These are phyloP conservation scores for Gallinago jamesoni DNA, from an alignment of 2,113 vertebrate genomes.

Conservation along the genomic window DNA sequence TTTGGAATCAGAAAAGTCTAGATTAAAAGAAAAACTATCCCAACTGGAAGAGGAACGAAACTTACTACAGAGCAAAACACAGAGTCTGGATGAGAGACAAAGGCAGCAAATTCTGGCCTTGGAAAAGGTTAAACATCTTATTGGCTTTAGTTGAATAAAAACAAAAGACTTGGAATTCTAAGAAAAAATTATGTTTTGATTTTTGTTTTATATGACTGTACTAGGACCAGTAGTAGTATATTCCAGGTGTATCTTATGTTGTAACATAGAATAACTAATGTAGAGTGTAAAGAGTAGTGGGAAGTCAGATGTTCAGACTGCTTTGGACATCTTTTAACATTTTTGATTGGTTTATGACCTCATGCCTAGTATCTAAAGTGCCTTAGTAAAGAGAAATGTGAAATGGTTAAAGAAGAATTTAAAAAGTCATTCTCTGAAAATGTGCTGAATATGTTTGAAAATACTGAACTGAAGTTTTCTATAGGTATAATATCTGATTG, in stretches of 20 bases:
- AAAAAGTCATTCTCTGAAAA: neutral
- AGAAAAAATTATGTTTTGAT: neutral
- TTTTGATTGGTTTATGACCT: neutral
- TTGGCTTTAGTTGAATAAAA: neutral
- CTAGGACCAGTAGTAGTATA: neutral
- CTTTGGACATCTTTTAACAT: neutral
- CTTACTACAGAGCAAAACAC: conserved; percentile 87
- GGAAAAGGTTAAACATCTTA: conserved; percentile 84
- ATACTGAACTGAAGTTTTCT: neutral
- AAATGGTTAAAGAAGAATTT: neutral
- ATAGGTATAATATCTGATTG: fast-evolving
- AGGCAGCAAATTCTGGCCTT: conserved; percentile 88
- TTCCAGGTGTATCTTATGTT: neutral
- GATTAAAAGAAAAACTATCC: conserved; percentile 89
- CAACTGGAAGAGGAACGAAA: conserved; percentile 92
- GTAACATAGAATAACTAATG: neutral
- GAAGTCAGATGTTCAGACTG: neutral
- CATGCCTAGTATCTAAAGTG: neutral
- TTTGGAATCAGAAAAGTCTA: conserved; percentile 94
- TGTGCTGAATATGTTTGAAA: neutral
- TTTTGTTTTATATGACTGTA: neutral
- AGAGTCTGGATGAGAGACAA: conserved; percentile 90
- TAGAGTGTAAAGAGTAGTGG: neutral
- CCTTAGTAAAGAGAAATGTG: neutral
- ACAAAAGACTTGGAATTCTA: neutral